A percentile compares a stretch with the other conserved stretches of the same genome.
phyloP scores from a whole-genome alignment of 2,888 invertebrate species.

The Phengaris alcon region DNA sequence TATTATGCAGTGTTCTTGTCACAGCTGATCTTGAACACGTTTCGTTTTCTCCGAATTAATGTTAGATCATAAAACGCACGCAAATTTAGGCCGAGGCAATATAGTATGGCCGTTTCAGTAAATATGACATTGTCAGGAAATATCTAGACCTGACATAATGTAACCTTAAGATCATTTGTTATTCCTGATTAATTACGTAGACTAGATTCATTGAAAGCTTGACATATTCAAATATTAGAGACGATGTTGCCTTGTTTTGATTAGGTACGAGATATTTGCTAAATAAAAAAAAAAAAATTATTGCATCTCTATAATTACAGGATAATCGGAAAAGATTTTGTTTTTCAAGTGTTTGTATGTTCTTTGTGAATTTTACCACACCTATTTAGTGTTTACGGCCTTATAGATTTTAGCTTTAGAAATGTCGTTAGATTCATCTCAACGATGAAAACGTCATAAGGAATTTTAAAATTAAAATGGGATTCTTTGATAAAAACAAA shows the following conservation, averaged over 20 bases:
- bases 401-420: no score
- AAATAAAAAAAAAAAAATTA: background rate
- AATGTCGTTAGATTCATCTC: no score
- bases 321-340: no score
- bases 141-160: background rate
- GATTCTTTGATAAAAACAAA: no score
- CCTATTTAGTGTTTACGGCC: no score
- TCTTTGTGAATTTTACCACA: no score
- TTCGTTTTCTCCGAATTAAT: conserved; percentile 44
- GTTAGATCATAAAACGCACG: conserved; percentile 24
- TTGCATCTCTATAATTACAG: background rate
- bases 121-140: background rate
- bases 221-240: background rate
- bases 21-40: conserved; percentile 44
- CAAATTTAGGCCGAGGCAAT: conserved; percentile 4
- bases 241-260: background rate
- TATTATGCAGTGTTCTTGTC: conserved; percentile 35
- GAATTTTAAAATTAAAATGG: no score
- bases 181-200: background rate
- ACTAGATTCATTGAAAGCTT: background rate
- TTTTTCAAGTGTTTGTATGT: no score
- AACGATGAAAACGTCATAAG: no score
- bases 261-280: background rate
- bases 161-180: background rate
- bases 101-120: conserved; percentile 6